Conservation (phyloP, 2,888 invertebrate genomes). For the Seira ritae region DNA sequence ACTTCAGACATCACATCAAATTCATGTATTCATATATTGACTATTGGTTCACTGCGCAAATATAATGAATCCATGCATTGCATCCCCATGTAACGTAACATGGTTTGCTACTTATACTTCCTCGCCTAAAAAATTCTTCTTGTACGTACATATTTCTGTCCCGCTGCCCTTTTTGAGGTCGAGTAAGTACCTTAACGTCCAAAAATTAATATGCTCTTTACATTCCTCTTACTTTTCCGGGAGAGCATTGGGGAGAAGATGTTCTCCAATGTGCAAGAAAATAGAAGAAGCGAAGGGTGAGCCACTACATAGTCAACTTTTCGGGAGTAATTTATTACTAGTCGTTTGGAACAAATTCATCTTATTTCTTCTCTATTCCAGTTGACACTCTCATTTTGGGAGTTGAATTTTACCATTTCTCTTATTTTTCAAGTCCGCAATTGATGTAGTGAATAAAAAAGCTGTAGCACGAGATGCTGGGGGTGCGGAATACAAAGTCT, state of each 20-base stretch:
- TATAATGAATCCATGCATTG: constrained; percentile 41
- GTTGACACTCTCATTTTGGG: constrained; percentile 63
- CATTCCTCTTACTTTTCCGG: background rate
- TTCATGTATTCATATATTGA: constrained; percentile 61
- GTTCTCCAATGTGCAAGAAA: background rate
- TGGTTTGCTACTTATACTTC: background rate
- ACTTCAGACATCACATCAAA: constrained; percentile 61
- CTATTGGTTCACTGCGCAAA: constrained; percentile 57
- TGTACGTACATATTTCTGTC: no score
- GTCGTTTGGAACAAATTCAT: constrained; percentile 63
- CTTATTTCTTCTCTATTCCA: constrained; percentile 58
- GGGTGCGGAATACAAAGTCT: constrained; percentile 16
- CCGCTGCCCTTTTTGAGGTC: background rate
- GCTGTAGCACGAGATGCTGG: constrained; percentile 1
- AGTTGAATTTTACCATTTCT: constrained; percentile 56
- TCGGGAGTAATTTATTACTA: constrained; percentile 60
- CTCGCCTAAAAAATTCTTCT: background rate
- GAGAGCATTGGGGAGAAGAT: background rate
- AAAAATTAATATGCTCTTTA: constrained; percentile 7
- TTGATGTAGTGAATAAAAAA: constrained; percentile 38
- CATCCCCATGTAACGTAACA: background rate
- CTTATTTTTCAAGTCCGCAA: constrained; percentile 33
- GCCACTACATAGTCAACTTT: constrained; percentile 59
- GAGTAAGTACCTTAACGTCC: background rate
- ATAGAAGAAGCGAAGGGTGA: constrained; percentile 9